Evolutionary conservation across 2,113 vertebrate species (phyloP).

Genomic region (Aspiorhynchus laticeps): DNA sequence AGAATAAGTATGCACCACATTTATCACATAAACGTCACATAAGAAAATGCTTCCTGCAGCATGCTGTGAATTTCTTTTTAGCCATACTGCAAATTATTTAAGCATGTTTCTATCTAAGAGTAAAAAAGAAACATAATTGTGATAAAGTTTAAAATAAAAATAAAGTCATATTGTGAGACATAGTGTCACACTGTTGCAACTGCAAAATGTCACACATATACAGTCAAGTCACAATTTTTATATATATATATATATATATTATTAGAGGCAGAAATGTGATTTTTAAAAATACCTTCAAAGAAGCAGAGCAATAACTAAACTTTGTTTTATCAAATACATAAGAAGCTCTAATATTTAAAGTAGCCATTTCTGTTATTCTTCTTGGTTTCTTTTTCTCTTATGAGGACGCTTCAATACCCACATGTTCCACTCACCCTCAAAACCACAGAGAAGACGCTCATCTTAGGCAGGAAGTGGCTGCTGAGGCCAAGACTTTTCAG

Average conservation of each 20-base stretch:
- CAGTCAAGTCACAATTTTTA: background rate
- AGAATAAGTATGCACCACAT: background rate
- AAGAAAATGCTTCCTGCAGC: background rate
- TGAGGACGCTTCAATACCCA: slow-evolving; percentile 64
- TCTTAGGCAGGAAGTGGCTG: slow-evolving; percentile 72
- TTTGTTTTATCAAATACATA: background rate
- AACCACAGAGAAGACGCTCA: slow-evolving; percentile 65
- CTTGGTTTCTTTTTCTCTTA: slow-evolving; percentile 32
- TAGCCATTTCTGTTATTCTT: slow-evolving; percentile 25
- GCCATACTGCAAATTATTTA: background rate
- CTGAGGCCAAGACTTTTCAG: slow-evolving; percentile 70
- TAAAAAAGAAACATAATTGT: background rate
- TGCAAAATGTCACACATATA: background rate
- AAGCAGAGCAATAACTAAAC: background rate
- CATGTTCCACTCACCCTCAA: slow-evolving; percentile 72
- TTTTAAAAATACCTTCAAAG: background rate
- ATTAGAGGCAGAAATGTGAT: background rate
- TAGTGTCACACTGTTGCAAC: no score
- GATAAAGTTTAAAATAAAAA: no score
- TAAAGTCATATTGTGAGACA: background rate
- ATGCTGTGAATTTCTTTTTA: background rate
- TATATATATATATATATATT: background rate
- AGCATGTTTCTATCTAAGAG: background rate
- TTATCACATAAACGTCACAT: background rate
- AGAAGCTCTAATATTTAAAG: background rate